These are phyloP conservation scores for Eptatretus burgeri DNA, from an alignment of 2,113 vertebrate genomes.

Conservation along the genomic window DNA sequence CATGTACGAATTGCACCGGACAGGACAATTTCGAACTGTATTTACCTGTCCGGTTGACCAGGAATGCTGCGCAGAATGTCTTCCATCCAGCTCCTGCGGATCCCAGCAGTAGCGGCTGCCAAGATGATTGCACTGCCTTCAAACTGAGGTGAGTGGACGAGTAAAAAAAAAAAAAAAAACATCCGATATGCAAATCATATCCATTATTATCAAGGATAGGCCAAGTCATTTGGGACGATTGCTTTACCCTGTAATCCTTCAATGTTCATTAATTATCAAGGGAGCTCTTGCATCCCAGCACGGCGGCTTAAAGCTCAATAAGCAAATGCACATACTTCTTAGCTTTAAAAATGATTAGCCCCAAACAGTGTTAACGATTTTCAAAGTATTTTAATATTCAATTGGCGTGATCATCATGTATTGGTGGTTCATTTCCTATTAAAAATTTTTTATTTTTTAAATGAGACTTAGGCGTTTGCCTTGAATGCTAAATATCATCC, in stretches of 20 bases:
- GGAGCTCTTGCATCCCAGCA: no score
- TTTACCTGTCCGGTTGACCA: no score
- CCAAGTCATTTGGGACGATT: background rate
- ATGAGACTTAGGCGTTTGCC: background rate
- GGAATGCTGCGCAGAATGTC: slow-evolving; percentile 16
- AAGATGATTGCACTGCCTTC: slow-evolving; percentile 26
- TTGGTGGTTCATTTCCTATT: background rate
- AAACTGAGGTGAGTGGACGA: slow-evolving; percentile 15
- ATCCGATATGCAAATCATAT: background rate
- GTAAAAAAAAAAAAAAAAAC: background rate
- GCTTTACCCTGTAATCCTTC: background rate
- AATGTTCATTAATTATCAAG: no score
- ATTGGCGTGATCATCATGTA: background rate
- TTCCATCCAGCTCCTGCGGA: slow-evolving; percentile 37
- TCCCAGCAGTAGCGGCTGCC: slow-evolving; percentile 35
- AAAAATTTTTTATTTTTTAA: background rate
- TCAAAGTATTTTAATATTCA: background rate
- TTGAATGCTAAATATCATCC: background rate
- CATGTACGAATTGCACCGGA: no score
- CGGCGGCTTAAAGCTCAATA: no score
- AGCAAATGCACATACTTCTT: no score
- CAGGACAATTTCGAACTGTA: no score
- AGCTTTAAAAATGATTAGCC: background rate
- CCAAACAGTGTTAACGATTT: background rate
- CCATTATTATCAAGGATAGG: background rate